These are phyloP conservation scores for Troides oblongomaculatus DNA, from an alignment of 2,888 invertebrate genomes.

Conservation along the genomic window DNA sequence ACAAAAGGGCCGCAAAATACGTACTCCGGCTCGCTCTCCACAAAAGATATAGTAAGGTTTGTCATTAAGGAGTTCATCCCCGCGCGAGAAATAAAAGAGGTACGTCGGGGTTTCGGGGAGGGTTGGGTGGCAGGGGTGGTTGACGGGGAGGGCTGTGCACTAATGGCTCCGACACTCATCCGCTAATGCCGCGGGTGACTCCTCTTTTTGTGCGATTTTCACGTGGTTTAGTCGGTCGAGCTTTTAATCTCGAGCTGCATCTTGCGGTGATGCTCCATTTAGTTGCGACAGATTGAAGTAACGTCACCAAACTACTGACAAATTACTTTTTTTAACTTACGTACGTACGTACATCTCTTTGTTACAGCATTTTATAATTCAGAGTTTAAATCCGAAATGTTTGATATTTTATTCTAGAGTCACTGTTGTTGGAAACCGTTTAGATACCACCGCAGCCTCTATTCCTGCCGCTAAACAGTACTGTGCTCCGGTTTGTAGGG, in stretches of 20 bases:
- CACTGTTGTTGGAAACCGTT: too few relatives aligned
- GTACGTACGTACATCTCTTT: background rate
- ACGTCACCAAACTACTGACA: conserved; percentile 12
- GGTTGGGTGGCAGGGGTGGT: conserved; percentile 42
- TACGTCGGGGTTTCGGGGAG: conserved; percentile 63
- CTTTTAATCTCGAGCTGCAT: conserved; percentile 77
- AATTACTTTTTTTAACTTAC: background rate
- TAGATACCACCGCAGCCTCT: too few relatives aligned
- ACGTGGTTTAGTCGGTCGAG: conserved; percentile 77
- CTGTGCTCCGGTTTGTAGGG: too few relatives aligned
- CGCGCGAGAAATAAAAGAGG: conserved; percentile 80
- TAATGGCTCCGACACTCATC: conserved; percentile 80
- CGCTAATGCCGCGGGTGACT: conserved; percentile 80
- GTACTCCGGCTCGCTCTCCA: conserved; percentile 79
- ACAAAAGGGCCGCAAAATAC: conserved; percentile 80
- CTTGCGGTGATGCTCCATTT: conserved; percentile 69
- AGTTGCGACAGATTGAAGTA: conserved; percentile 36
- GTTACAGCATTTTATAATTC: background rate
- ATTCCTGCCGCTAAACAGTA: too few relatives aligned
- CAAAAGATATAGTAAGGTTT: conserved; percentile 81
- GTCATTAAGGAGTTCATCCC: conserved; percentile 81
- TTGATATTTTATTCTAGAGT: too few relatives aligned
- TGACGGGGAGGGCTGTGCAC: conserved; percentile 55
- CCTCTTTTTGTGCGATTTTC: conserved; percentile 79
- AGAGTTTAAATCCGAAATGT: too few relatives aligned